phyloP scores from a whole-genome alignment of 1,140 invertebrate genomes.

The Elymnias hypermnestra region DNA sequence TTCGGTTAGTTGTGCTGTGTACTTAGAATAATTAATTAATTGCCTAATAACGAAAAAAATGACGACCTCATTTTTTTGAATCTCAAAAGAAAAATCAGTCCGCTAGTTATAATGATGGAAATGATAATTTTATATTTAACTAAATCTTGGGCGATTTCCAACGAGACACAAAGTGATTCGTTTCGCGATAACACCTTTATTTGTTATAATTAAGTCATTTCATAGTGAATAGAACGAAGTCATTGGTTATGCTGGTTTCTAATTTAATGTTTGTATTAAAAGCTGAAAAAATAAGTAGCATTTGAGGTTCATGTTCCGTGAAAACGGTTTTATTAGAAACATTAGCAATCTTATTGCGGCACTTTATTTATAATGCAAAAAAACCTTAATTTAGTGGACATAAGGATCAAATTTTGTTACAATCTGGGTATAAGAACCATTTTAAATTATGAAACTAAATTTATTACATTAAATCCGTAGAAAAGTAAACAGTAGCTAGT shows the following conservation, averaged over 20 bases:
- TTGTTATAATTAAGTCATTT: conserved; percentile 4
- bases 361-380: no score
- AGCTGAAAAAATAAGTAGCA: not conserved
- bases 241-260: not conserved
- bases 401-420: no score
- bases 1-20: conserved; percentile 72
- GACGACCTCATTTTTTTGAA: conserved; percentile 59
- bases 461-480: conserved; percentile 1
- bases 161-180: conserved; percentile 18
- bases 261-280: not conserved
- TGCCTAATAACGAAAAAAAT: conserved; percentile 48
- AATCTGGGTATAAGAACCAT: no score
- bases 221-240: not conserved
- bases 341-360: not conserved
- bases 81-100: conserved; percentile 64
- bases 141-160: conserved; percentile 34
- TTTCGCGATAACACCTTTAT: not conserved
- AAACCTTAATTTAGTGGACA: no score
- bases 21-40: conserved; percentile 68
- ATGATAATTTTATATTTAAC: conserved; percentile 58
- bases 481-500: not conserved
- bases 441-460: conserved; percentile 1
- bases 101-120: conserved; percentile 61
- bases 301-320: not conserved
- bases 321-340: not conserved